These are phyloP conservation scores for Halcyon leucocephala DNA, from an alignment of 2,797 vertebrate species.

Conservation along the genomic window DNA sequence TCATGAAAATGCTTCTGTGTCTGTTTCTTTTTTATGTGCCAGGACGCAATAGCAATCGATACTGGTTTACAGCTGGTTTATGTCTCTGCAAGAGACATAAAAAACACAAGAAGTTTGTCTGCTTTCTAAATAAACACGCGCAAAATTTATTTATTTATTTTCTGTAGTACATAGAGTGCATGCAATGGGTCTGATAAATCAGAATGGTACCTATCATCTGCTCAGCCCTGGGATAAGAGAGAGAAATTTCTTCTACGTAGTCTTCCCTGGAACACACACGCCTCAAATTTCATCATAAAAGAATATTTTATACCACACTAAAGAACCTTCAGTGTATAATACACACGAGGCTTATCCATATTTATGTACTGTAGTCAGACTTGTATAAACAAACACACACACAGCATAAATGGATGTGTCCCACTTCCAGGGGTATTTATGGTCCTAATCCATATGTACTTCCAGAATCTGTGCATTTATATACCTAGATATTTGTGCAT, in stretches of 20 bases:
- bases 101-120: not conserved
- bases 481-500: not conserved
- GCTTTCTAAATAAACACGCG: constrained; percentile 12
- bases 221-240: not conserved
- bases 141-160: not conserved
- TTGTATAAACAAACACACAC: not conserved
- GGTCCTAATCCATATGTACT: not conserved
- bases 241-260: not conserved
- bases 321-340: not conserved
- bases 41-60: not conserved
- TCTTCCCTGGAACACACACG: not conserved
- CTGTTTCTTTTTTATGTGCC: not conserved
- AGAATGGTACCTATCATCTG: not conserved
- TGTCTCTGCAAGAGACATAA: not conserved
- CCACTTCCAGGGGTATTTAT: not conserved
- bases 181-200: not conserved
- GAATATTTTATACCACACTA: not conserved
- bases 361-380: constrained; percentile 11
- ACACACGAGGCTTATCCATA: not conserved
- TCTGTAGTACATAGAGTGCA: not conserved
- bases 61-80: not conserved
- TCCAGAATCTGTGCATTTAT: not conserved
- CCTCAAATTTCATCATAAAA: constrained; percentile 18
- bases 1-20: not conserved
- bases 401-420: not conserved